Conservation (phyloP, 2,888 invertebrate species). For the Phaonia tiefii region DNA sequence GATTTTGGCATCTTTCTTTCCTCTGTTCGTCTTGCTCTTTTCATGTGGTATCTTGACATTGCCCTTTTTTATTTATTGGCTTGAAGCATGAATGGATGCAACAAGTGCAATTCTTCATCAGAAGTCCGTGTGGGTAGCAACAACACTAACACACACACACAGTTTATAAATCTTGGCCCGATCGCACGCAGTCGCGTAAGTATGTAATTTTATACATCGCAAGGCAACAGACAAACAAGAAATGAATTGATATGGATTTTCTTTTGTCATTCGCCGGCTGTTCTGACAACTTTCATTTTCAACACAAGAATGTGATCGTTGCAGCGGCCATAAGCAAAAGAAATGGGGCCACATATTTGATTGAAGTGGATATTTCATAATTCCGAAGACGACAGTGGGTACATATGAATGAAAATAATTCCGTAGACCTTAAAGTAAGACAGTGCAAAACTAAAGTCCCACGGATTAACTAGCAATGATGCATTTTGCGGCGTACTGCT, state of each 20-base stretch:
- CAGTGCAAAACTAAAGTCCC: no score
- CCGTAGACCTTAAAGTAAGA: no score
- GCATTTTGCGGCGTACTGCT: no score
- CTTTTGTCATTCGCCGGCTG: conserved; percentile 62
- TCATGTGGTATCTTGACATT: conserved; percentile 35
- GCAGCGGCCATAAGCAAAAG: neutral
- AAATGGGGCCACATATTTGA: neutral
- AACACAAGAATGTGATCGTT: conserved; percentile 59
- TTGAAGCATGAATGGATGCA: conserved; percentile 50
- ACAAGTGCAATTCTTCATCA: conserved; percentile 62
- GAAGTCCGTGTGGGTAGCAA: conserved; percentile 5
- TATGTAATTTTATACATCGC: conserved; percentile 16
- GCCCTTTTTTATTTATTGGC: conserved; percentile 55
- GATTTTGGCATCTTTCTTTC: conserved; percentile 17
- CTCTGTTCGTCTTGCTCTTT: conserved; percentile 5
- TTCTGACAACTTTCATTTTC: conserved; percentile 66
- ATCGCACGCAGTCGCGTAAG: no score
- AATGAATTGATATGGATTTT: conserved; percentile 40
- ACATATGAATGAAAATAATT: no score
- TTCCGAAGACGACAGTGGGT: no score
- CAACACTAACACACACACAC: neutral
- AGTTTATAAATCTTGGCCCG: conserved; percentile 14
- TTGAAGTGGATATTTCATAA: conserved; percentile 27
- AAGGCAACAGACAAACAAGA: conserved; percentile 28
- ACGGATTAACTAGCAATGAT: no score